Evolutionary conservation across 2,888 invertebrate genomes (phyloP), one percentile per base, ranked within the genome.

Genomic region (Trichogramma dendrolimi): DNA sequence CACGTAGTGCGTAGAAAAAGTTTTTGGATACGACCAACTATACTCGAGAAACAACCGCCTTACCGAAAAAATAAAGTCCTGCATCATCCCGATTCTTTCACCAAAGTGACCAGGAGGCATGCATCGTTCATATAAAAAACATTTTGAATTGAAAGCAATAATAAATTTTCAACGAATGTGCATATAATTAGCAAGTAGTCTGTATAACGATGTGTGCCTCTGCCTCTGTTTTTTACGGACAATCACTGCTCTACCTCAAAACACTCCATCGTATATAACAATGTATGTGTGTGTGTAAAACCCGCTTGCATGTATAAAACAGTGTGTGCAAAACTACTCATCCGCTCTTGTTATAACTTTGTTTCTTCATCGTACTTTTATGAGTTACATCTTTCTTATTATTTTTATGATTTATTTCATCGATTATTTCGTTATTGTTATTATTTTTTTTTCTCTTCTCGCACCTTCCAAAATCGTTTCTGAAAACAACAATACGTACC

Each of bases 401-500:
- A 11, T 53, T 47, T 58, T 44, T 11, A 6, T 52, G 14, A 8
- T 53, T 60, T 42, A n/a, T 60, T 44, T 60, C 49, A 56, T 27
- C 27, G 27, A 27, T 27, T 27, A 27, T 27, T 27, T 27, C 27
- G 27, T 27, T 27, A 27, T 27, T 27, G 27, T 27, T 27, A 61
- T 62, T 59, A 62, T 63, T 62, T 60, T 62, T 62, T 44, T 63
- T 55, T 63, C 64, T 72, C 62, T 72, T 70, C 67, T 72, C 71
- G 73, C 71, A 71, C 71, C 67, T 72, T 72, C 71, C 71, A 68
- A 11, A 65, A 27, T 27, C 27, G 27, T 27, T 27, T 27, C 27
- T 27, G 27, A 27, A 27, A 63, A 62, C 1, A 27, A 27, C 54
- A 62, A 68, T 67, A 66, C 64, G 63, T 62, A 49, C 61, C 56